Percentiles rank a stretch among this genome's conserved stretches.
phyloP scores from a whole-genome alignment of 2,113 vertebrate species.

The Cyanoramphus novaezelandiae region DNA sequence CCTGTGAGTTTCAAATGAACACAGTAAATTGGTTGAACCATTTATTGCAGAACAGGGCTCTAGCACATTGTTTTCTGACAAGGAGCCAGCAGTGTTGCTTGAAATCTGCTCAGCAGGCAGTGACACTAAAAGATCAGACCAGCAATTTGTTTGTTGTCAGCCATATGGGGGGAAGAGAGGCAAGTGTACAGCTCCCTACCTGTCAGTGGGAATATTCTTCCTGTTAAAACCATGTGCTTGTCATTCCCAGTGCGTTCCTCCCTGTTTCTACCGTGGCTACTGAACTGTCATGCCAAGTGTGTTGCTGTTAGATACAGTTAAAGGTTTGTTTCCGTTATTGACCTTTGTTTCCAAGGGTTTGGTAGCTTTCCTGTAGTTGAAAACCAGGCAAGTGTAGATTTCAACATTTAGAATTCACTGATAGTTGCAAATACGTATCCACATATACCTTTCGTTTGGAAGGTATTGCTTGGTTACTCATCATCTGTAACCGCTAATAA shows the following conservation, averaged over 20 bases:
- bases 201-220: neutral
- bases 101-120: constrained; percentile 69
- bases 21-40: constrained; percentile 65
- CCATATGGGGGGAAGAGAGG: neutral
- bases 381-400: neutral
- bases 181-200: neutral
- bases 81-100: constrained; percentile 53
- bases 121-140: constrained; percentile 50
- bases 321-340: neutral
- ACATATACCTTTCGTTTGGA: neutral
- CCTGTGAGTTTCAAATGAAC: constrained; percentile 57
- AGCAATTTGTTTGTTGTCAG: constrained; percentile 65
- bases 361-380: neutral
- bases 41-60: constrained; percentile 59
- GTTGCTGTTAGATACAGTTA: neutral
- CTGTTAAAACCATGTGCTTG: neutral
- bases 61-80: constrained; percentile 45
- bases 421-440: neutral
- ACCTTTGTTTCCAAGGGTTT: neutral
- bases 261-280: neutral
- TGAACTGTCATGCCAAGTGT: fast-evolving
- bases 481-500: fast-evolving
- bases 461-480: neutral
- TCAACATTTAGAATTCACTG: fast-evolving
- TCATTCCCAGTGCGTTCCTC: neutral